Base-by-base conservation (phyloP, 2,113 vertebrate genomes). In the Narcine bancroftii region DNA sequence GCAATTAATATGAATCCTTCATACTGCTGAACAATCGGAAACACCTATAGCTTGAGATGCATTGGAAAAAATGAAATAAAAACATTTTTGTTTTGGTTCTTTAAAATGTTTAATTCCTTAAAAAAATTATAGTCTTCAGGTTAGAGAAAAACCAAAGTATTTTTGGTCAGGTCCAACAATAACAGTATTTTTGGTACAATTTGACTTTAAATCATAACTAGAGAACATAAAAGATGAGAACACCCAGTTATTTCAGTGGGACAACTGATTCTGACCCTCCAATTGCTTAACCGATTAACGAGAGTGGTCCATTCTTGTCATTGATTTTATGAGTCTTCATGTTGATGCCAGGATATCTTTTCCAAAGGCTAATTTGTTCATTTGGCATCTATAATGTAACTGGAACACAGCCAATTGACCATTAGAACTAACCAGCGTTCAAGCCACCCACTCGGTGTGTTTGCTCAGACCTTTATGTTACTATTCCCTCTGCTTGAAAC, bases 81-180 rank as follows among this genome's bases (percentile, higher is more conserved):
- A 87, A 87, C 87, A 42, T 91, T 69, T 65, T 42, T 42, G 10
- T 69, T 91, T 91, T 63, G 89, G 21, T 69, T 91, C 63, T 69
- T 91, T 91, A 91, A 91, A 91, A 91, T 91, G 89, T 91, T 91
- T 91, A 91, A 91, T 91, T 91, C 89, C 47, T 91, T 91, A 66
- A 91, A 91, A 91, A 91, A 91, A 91, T 91, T 91, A 91, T 91
- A 91, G 89, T 91, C 89, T 91, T 91, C 89, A 42, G 89, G 89
- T 91, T 91, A 91, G 89, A 91, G 89, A 91, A 91, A n/a, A 91
- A 91, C 89, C 89, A 91, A 65, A 91, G 47, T 91, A 91, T 91
- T 91, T 91, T 91, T 91, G 89, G 89, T 91, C 89, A 91, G 89
- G 89, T 91, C 89, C 69, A 91, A 91, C 89, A 91, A 91, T 91